phyloP scores from a whole-genome alignment of 2,113 vertebrate genomes.

The Dolichotis patagonum region DNA sequence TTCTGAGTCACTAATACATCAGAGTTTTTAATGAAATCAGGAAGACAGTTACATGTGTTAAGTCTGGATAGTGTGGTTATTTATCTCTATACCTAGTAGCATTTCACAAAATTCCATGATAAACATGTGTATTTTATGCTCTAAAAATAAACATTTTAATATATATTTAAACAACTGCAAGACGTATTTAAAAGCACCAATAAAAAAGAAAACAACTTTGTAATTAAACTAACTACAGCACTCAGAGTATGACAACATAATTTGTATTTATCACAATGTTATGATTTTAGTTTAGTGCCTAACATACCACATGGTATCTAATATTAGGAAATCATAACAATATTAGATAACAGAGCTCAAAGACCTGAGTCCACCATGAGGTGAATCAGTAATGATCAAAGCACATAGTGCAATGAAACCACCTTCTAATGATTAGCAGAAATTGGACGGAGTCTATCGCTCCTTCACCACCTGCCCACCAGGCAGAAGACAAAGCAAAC shows the following conservation, averaged over 20 bases:
- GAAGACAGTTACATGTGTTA: not conserved
- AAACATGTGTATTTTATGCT: not conserved
- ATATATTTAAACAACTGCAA: constrained; percentile 62
- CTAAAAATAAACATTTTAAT: constrained; percentile 65
- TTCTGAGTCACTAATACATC: not conserved
- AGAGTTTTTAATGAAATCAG: constrained; percentile 9
- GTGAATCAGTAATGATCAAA: not conserved
- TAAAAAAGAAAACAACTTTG: constrained; percentile 68
- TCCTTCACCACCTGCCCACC: not conserved
- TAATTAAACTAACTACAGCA: constrained; percentile 73
- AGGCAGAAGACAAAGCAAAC: not conserved
- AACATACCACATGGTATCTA: constrained; percentile 34
- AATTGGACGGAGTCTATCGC: not conserved
- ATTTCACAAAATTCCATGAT: constrained; percentile 31
- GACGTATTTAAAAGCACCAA: constrained; percentile 59
- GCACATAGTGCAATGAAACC: not conserved
- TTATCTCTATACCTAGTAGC: not conserved
- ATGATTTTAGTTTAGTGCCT: constrained; percentile 67
- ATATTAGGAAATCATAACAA: constrained; percentile 38
- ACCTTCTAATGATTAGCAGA: not conserved
- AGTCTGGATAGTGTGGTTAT: not conserved
- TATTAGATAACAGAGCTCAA: constrained; percentile 1
- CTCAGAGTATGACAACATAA: constrained; percentile 75
- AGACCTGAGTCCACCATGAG: not conserved
- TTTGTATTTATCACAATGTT: constrained; percentile 73